Evolutionary conservation across 2,113 vertebrate genomes (phyloP), one percentile per base, ranked within the genome.

Genomic region (Platysteira castanea): DNA sequence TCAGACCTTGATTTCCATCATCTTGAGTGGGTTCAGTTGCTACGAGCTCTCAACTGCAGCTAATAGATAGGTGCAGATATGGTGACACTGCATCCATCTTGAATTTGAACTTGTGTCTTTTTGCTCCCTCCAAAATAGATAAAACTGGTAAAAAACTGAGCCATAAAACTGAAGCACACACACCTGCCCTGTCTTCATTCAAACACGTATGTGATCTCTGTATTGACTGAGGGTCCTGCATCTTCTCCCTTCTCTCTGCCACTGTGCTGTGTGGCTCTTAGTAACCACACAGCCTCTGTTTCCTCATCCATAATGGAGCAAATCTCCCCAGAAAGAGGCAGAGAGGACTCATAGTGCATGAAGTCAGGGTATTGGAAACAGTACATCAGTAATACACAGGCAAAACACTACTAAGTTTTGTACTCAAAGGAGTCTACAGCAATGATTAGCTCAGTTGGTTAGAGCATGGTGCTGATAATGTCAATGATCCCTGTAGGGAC

Each of bases 341-440:
- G 23, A 0, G 0, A 65, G 47, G 20, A 11, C 15, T 83, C 44
- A 35, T 6, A 22, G 5, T 42, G 13, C 19, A 22, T 0, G 1
- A 70, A 35, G 9, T 10, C 26, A 21, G 57, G 18, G 13, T 37
- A 26, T 15, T 30, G 18, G 0, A 2, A 77, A 15, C 6, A 41
- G 14, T 49, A 11, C 9, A 42, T 60, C 7, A 9, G 49, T 54
- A 64, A 42, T 17, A 50, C 37, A 33, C 0, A 1, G 23, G 10
- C 7, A 35, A 78, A 81, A 20, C 9, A 13, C 5, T 3, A 2
- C 2, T 28, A 50, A 42, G 1, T 30, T 57, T 52, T 54, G 7
- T 67, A 26, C 10, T 11, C 7, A n/a, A 76, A 63, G 10, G 24
- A 76, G 26, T 47, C 54, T 75, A 10, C 42, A 57, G 13, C 18